Conservation (phyloP, 2,888 invertebrate genomes). For the Erpobdella octoculata region DNA sequence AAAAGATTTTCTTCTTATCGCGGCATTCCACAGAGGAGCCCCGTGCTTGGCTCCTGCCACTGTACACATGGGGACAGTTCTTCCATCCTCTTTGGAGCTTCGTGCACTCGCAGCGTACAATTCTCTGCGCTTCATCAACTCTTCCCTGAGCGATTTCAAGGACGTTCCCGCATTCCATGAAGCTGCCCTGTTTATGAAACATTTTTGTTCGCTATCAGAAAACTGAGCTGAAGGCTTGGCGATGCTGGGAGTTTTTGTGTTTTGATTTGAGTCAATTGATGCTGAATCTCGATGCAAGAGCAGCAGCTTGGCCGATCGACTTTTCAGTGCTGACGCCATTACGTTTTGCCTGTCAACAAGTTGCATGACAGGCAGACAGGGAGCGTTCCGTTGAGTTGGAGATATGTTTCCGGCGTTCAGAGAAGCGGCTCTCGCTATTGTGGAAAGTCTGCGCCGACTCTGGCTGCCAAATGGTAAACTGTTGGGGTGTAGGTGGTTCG, state of each 20-base stretch:
- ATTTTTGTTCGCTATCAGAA: neutral
- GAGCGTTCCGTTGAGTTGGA: neutral
- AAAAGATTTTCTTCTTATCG: conserved; percentile 9
- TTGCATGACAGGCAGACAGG: conserved; percentile 4
- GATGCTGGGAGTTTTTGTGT: neutral
- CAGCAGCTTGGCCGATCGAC: neutral
- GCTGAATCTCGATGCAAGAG: conserved; percentile 14
- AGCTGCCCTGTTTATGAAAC: conserved; percentile 22
- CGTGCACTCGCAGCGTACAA: neutral
- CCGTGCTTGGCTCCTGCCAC: too few relatives aligned
- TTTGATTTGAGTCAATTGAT: conserved; percentile 16
- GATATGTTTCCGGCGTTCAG: neutral
- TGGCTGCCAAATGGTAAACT: neutral
- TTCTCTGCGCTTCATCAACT: neutral
- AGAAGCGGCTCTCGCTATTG: conserved; percentile 6
- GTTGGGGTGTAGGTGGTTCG: conserved; percentile 10
- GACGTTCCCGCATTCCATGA: conserved; percentile 24
- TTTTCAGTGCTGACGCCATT: conserved; percentile 7
- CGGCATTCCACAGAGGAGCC: neutral
- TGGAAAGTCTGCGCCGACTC: conserved; percentile 6
- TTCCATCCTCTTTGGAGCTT: neutral
- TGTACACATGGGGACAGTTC: neutral
- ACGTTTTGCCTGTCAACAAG: conserved; percentile 4
- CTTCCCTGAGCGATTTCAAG: conserved; percentile 6
- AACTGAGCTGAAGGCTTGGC: neutral